Base-by-base conservation (phyloP, 1,140 invertebrate species). In the Pectinophora gossypiella region DNA sequence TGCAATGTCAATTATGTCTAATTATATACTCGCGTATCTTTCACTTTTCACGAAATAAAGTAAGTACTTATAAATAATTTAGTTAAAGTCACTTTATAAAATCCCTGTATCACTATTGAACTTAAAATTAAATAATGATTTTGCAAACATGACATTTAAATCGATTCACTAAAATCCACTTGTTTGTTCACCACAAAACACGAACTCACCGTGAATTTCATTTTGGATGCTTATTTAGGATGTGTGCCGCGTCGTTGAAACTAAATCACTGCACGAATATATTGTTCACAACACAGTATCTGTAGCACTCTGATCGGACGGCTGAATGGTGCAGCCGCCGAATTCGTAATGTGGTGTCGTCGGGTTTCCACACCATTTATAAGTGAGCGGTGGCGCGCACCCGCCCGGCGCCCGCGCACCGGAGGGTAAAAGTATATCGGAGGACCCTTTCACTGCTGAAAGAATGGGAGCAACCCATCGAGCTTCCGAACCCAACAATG, bases 401-500 rank as follows among this genome's bases (percentile, higher is more conserved):
- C 72, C 75, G 76, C 56, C 36, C 19, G 3, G 52, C 52, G 27
- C 44, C 10, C 16, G 22, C 46, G 68, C 54, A 62, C 71, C 64
- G 69, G 75, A 85, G 80, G 83, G 83, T 82, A 83, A 83, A 78
- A 80, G 79, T 79, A 59, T 80, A 81, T 71, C 73, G 57, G 74
- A 78, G 76, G 73, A 86, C 83, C 83, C 83, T 86, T 86, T 86
- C 83, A 86, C 83, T 82, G 76, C 79, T 80, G 78, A 86, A 84
- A 81, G 76, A 86, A 84, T 83, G 74, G 76, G 79, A 83, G 65
- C 82, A 67, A 72, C 62, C 65, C 73, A 74, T 67, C 69, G 66
- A 60, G 73, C 76, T 79, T 83, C 77, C 71, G 76, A 79, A 68
- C 77, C 79, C 72, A 79, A 66, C 67, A 76, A 70, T 84, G 80